These are phyloP conservation scores for Cydia pomonella DNA, from an alignment of 1,140 invertebrate species.

Conservation along the genomic window DNA sequence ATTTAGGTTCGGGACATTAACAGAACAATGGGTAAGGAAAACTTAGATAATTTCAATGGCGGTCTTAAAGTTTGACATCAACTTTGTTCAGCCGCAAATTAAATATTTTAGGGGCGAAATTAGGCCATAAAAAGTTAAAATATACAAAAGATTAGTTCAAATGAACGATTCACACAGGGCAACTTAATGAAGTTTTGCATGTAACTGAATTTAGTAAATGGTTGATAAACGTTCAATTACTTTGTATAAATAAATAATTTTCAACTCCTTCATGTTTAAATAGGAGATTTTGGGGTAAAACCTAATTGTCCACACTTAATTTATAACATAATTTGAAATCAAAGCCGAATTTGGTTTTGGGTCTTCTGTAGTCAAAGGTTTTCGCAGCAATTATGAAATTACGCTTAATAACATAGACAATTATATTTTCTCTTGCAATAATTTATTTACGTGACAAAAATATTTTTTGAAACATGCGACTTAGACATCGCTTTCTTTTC, in stretches of 20 bases:
- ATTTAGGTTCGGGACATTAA: conserved; percentile 31
- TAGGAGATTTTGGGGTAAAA: not conserved
- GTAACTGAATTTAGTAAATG: not conserved
- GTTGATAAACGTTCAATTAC: not conserved
- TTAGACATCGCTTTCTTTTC: too few species aligned
- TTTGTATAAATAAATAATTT: not conserved
- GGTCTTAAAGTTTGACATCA: not conserved
- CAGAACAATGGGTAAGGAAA: conserved; percentile 17
- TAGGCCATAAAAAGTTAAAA: not conserved
- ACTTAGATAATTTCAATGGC: conserved; percentile 27
- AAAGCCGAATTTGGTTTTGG: not conserved
- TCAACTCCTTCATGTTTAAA: not conserved
- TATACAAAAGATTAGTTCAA: not conserved
- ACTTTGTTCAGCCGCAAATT: not conserved
- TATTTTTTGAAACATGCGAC: too few species aligned
- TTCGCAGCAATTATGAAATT: not conserved
- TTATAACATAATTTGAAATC: not conserved
- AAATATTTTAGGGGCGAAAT: not conserved
- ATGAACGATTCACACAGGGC: not conserved
- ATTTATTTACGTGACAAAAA: too few species aligned
- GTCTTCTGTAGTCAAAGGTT: not conserved
- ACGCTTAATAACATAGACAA: too few species aligned
- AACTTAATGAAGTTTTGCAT: not conserved
- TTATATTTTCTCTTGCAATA: too few species aligned
- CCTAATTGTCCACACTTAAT: not conserved